These are phyloP conservation scores for Vimba vimba DNA, from an alignment of 2,113 vertebrate species.

Conservation along the genomic window DNA sequence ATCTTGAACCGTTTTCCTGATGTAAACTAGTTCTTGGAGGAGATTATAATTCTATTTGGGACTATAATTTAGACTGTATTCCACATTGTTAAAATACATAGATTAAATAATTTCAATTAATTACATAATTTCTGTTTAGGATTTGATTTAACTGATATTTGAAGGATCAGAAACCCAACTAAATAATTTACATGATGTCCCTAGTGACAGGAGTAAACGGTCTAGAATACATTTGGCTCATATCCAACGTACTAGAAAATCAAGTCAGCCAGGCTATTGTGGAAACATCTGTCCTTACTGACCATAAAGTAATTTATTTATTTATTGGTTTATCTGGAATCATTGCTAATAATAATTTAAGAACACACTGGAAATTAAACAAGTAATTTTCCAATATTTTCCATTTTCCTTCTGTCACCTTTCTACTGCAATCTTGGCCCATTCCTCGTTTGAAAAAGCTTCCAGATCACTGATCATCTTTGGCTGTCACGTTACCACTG, in stretches of 20 bases:
- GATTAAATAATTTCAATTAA: neutral
- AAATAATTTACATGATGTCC: neutral
- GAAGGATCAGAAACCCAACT: neutral
- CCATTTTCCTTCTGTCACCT: too few species aligned
- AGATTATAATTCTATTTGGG: neutral
- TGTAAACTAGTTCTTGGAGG: neutral
- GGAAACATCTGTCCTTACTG: neutral
- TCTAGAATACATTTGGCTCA: neutral
- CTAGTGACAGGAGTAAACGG: neutral
- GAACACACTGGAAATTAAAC: neutral
- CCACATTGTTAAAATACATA: neutral
- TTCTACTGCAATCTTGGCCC: too few species aligned
- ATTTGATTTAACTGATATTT: neutral
- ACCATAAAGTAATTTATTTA: neutral
- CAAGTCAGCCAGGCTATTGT: neutral
- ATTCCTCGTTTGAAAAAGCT: too few species aligned
- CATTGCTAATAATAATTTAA: neutral
- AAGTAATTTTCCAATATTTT: neutral
- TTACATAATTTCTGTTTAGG: neutral
- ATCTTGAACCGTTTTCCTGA: neutral
- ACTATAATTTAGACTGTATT: neutral
- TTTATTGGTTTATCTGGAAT: neutral
- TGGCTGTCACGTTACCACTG: too few species aligned
- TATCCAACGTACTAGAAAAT: neutral
- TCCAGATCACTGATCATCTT: too few species aligned